Evolutionary conservation across 1,140 invertebrate species (phyloP).

Genomic region (Cecropterus lyciades): DNA sequence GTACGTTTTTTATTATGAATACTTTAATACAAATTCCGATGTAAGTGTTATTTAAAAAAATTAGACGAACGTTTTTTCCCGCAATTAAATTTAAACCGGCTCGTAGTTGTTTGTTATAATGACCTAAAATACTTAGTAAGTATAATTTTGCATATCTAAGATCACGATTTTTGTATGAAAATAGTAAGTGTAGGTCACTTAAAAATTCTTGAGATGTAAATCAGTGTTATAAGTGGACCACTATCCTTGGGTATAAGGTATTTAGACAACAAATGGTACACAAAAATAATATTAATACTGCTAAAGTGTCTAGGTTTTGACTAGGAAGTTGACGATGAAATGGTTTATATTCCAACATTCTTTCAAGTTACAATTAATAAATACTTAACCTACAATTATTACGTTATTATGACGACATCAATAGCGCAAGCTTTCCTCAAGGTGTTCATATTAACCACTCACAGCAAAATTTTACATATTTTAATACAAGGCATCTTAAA

Average conservation of each 20-base stretch:
- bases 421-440: too few relatives aligned
- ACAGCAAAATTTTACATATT: too few relatives aligned
- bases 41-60: slow-evolving; percentile 16
- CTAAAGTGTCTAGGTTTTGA: too few relatives aligned
- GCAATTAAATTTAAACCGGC: slow-evolving; percentile 12
- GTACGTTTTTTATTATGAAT: not conserved
- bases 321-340: too few relatives aligned
- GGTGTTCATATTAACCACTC: too few relatives aligned
- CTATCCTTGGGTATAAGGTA: slow-evolving; percentile 7
- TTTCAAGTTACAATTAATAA: too few relatives aligned
- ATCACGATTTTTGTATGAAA: slow-evolving; percentile 33
- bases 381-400: too few relatives aligned
- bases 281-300: slow-evolving; percentile 1
- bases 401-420: too few relatives aligned
- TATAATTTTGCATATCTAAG: slow-evolving; percentile 23
- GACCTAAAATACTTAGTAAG: slow-evolving; percentile 18
- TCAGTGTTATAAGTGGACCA: slow-evolving; percentile 17
- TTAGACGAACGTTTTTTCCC: slow-evolving; percentile 20
- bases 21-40: not conserved
- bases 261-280: not conserved
- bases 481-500: too few relatives aligned
- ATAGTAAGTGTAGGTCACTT: slow-evolving; percentile 17
- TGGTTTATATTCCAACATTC: too few relatives aligned
- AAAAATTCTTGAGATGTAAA: slow-evolving; percentile 34
- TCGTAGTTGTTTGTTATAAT: slow-evolving; percentile 14